These are phyloP conservation scores for Astropecten irregularis DNA, from an alignment of 53 echinoderm and acorn worm genomes.

Conservation along the genomic window DNA sequence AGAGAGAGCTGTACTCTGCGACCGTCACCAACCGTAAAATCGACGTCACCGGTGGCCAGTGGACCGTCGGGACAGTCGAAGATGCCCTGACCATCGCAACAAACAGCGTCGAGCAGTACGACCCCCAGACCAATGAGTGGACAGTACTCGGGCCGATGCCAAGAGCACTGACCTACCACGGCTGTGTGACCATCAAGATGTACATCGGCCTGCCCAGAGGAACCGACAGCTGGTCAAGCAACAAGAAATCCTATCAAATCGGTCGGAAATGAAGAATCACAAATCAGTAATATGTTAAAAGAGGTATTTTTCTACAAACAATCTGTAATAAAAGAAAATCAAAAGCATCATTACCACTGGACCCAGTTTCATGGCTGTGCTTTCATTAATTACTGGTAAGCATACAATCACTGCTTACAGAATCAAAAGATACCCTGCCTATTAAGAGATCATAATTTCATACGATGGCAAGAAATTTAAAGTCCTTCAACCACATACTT, in stretches of 20 bases:
- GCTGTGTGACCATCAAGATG: slow-evolving; percentile 94
- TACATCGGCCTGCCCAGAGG: slow-evolving; percentile 89
- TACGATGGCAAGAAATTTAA: too few relatives aligned
- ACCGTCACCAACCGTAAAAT: slow-evolving; percentile 97
- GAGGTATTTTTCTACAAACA: slow-evolving; percentile 15
- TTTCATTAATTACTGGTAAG: too few relatives aligned
- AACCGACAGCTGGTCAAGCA: slow-evolving; percentile 44
- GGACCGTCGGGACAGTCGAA: slow-evolving; percentile 90
- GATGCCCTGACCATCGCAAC: slow-evolving; percentile 95
- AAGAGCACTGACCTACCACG: slow-evolving; percentile 88
- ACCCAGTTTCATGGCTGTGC: too few relatives aligned
- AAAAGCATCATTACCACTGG: too few relatives aligned
- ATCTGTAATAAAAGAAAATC: not conserved
- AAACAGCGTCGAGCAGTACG: slow-evolving; percentile 97
- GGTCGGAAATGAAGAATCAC: slow-evolving; percentile 21
- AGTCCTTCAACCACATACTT: too few relatives aligned
- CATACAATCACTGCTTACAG: too few relatives aligned
- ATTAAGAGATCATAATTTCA: too few relatives aligned
- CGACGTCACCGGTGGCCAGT: slow-evolving; percentile 93
- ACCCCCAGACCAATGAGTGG: slow-evolving; percentile 96
- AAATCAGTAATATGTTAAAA: not conserved
- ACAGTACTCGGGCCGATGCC: slow-evolving; percentile 96
- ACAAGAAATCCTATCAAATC: slow-evolving; percentile 43
- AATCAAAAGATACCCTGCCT: too few relatives aligned
- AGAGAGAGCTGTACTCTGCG: slow-evolving; percentile 93